A percentile compares a stretch with the other conserved stretches of the same genome.
Evolutionary conservation across 2,113 vertebrate species (phyloP).

Genomic region (Malaclemys terrapin): DNA sequence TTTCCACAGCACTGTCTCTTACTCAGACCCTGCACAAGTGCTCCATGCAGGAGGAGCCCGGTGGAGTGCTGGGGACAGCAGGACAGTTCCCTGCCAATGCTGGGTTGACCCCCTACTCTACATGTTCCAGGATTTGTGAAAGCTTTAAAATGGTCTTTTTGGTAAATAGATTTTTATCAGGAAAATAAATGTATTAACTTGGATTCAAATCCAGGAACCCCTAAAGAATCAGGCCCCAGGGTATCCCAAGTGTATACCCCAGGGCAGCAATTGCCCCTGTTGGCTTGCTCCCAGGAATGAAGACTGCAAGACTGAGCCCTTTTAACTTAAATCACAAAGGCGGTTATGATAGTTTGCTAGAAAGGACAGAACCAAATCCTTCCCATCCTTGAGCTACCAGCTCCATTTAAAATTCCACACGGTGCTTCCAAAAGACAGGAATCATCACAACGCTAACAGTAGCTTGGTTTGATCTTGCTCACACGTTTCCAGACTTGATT

Average conservation of each 20-base stretch:
- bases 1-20: too few relatives aligned
- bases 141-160: too few relatives aligned
- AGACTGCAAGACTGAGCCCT: background rate
- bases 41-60: too few relatives aligned
- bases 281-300: background rate
- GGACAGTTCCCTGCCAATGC: too few relatives aligned
- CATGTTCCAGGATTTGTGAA: too few relatives aligned
- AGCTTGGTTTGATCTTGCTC: background rate
- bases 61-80: too few relatives aligned
- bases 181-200: too few relatives aligned
- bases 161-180: too few relatives aligned
- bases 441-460: background rate
- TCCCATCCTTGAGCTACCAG: background rate
- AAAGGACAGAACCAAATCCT: background rate
- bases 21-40: too few relatives aligned
- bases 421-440: background rate
- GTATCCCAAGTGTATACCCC: background rate
- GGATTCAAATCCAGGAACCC: too few relatives aligned
- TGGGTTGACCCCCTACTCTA: too few relatives aligned
- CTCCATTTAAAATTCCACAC: background rate
- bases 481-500: background rate
- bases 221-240: too few relatives aligned
- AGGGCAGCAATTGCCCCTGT: background rate
- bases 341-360: background rate
- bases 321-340: background rate